Percentiles rank a stretch among this genome's conserved stretches.
These are phyloP conservation scores for Acestrorhynchus altus DNA, from an alignment of 2,797 vertebrate genomes.

Conservation along the genomic window DNA sequence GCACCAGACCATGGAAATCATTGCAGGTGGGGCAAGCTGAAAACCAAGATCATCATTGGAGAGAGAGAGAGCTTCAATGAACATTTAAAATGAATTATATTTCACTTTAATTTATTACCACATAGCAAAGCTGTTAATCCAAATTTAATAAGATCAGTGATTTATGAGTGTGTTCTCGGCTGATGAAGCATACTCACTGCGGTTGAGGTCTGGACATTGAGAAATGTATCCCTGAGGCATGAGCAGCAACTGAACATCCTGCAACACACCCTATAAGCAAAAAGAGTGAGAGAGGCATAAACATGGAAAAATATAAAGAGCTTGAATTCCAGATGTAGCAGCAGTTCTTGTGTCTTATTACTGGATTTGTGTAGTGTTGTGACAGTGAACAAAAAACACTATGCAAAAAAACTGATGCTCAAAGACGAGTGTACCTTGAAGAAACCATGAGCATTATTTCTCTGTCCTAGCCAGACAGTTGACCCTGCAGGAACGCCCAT, in stretches of 20 bases:
- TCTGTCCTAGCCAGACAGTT: conserved; percentile 85
- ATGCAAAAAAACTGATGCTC: no score
- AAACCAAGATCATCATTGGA: conserved; percentile 35
- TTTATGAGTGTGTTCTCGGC: conserved; percentile 4
- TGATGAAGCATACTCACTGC: conserved; percentile 84
- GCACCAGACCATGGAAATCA: conserved; percentile 97
- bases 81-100: neutral
- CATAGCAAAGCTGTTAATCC: neutral
- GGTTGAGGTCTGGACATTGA: conserved; percentile 98
- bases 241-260: conserved; percentile 94
- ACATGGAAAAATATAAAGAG: neutral
- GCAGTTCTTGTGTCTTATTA: no score
- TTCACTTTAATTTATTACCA: neutral
- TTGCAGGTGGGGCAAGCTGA: conserved; percentile 98
- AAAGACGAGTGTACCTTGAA: conserved; percentile 79
- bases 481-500: conserved; percentile 82
- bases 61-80: conserved; percentile 1
- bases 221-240: conserved; percentile 98
- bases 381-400: no score
- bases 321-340: neutral
- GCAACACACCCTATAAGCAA: conserved; percentile 89
- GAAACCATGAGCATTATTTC: conserved; percentile 86
- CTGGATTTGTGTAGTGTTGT: no score
- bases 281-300: neutral
- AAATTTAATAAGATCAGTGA: neutral